These are phyloP conservation scores for Champsocephalus esox DNA, from an alignment of 2,797 vertebrate species.

Conservation along the genomic window DNA sequence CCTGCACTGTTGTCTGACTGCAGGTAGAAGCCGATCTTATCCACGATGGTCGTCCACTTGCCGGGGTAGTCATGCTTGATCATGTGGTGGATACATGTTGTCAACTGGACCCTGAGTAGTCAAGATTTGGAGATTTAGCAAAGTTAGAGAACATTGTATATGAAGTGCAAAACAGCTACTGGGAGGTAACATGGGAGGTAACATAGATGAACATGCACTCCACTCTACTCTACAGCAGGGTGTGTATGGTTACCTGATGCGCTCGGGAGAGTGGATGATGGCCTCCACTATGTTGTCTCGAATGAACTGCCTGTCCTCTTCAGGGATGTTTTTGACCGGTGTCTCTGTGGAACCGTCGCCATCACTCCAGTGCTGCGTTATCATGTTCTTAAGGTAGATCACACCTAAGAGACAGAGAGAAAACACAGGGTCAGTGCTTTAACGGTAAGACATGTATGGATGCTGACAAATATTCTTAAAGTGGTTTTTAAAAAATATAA, in stretches of 20 bases:
- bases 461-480: neutral
- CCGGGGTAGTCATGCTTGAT: constrained; percentile 98
- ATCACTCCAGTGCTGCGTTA: constrained; percentile 98
- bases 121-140: constrained; percentile 12
- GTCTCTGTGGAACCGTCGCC: constrained; percentile 90
- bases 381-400: constrained; percentile 99
- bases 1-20: constrained; percentile 96
- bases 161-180: neutral
- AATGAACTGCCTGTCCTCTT: constrained; percentile 96
- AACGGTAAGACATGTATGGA: neutral
- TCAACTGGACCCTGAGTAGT: constrained; percentile 93
- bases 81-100: constrained; percentile 99
- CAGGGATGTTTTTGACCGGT: constrained; percentile 93
- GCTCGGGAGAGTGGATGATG: constrained; percentile 98
- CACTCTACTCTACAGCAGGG: neutral
- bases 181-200: neutral
- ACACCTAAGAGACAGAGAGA: constrained; percentile 86
- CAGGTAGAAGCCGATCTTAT: constrained; percentile 98
- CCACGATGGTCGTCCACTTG: constrained; percentile 97
- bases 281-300: constrained; percentile 98
- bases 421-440: constrained; percentile 6
- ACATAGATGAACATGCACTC: neutral
- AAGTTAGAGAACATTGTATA: neutral
- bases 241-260: constrained; percentile 90
- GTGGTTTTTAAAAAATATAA: neutral